Evolutionary conservation across 2,797 vertebrate species (phyloP).

Genomic region (Acanthis flammea): DNA sequence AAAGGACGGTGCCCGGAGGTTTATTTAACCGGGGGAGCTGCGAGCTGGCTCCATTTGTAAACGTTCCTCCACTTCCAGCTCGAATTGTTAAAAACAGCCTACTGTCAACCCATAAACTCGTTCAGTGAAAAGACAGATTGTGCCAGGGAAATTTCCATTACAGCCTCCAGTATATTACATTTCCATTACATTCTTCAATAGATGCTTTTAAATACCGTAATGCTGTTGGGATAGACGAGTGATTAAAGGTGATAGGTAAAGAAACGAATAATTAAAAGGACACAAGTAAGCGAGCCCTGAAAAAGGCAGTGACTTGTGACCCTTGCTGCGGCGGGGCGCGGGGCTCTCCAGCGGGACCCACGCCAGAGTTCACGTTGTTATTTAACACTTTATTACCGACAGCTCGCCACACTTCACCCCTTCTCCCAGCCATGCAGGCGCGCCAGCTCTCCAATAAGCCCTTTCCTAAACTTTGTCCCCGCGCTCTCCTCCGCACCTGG

Average conservation of each 20-base stretch:
- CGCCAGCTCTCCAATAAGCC: neutral
- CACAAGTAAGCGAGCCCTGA: neutral
- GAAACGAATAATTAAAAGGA: conserved; percentile 53
- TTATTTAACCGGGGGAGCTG: neutral
- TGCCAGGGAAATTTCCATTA: conserved; percentile 63
- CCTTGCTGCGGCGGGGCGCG: neutral
- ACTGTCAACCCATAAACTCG: conserved; percentile 56
- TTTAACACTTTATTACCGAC: conserved; percentile 4
- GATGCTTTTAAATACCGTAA: conserved; percentile 57
- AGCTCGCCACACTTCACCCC: neutral
- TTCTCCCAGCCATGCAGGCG: neutral
- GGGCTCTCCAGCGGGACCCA: neutral
- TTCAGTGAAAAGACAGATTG: conserved; percentile 56
- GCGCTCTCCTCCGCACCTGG: neutral
- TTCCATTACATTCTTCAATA: conserved; percentile 55
- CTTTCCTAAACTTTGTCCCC: neutral
- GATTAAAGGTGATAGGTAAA: conserved; percentile 59
- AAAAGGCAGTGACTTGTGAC: neutral
- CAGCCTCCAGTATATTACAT: conserved; percentile 44
- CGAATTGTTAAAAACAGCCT: conserved; percentile 49
- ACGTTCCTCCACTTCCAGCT: conserved; percentile 10
- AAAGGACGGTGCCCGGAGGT: neutral
- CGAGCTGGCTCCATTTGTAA: conserved; percentile 5
- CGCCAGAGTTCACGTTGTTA: neutral
- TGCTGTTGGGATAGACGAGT: conserved; percentile 6